Evolutionary conservation across 2,797 vertebrate genomes (phyloP).

Genomic region (Poliocrania exsul): DNA sequence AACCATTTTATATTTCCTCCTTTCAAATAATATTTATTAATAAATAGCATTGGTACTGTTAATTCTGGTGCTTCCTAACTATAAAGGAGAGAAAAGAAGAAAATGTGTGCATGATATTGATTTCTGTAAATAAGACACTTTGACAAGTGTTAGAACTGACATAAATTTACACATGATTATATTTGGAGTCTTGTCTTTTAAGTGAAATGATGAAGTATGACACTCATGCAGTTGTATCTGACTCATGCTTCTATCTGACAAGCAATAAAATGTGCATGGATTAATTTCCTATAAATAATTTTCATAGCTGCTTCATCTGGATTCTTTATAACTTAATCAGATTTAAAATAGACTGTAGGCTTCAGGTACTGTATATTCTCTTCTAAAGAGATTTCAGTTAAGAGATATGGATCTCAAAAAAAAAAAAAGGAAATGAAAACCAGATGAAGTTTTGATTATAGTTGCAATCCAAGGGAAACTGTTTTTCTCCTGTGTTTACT

Average conservation of each 20-base stretch:
- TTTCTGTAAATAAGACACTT: background rate
- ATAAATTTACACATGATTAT: background rate
- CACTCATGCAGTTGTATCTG: background rate
- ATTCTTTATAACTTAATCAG: background rate
- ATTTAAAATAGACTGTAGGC: background rate
- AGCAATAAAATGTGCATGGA: background rate
- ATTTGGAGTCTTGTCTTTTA: background rate
- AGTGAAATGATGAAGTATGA: background rate
- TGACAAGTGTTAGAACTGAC: background rate
- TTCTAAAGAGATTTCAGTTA: background rate
- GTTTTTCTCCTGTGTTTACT: background rate
- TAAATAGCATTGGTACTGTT: background rate
- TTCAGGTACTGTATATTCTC: background rate
- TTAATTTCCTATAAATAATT: background rate
- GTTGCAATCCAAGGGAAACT: background rate
- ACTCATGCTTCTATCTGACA: background rate
- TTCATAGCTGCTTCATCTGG: background rate
- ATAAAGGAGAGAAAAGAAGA: background rate
- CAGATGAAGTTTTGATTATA: background rate
- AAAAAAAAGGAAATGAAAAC: background rate
- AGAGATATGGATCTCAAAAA: background rate
- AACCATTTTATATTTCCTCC: background rate
- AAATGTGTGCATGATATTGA: background rate
- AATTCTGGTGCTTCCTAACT: background rate
- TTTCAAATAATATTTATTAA: background rate